These are phyloP conservation scores for Dorcus parallelipipedus DNA, from an alignment of 2,888 invertebrate genomes.

Conservation along the genomic window DNA sequence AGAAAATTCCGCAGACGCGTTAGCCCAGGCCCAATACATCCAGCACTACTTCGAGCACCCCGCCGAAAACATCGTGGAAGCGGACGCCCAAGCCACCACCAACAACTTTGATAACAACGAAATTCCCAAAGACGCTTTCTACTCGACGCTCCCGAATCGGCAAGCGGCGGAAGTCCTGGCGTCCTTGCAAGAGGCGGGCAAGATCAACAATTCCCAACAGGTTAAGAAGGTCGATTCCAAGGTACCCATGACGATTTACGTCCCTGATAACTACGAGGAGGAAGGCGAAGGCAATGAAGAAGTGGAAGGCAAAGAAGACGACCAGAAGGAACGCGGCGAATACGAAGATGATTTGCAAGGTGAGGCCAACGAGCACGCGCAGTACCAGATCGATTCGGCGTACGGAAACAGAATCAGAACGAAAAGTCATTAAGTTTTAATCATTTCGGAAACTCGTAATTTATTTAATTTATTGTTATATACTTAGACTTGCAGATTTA, in stretches of 20 bases:
- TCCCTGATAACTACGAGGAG: slow-evolving; percentile 39
- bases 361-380: background rate
- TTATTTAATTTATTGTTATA: background rate
- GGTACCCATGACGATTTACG: slow-evolving; percentile 56
- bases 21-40: slow-evolving; percentile 35
- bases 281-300: background rate
- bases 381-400: background rate
- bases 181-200: slow-evolving; percentile 57
- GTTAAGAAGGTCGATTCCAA: slow-evolving; percentile 41
- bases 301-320: slow-evolving; percentile 2
- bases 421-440: background rate
- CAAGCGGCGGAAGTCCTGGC: slow-evolving; percentile 61
- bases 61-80: slow-evolving; percentile 29
- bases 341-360: background rate
- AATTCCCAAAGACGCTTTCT: slow-evolving; percentile 8
- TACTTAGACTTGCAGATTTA: no score
- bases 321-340: background rate
- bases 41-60: slow-evolving; percentile 35
- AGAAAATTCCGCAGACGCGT: slow-evolving; percentile 16
- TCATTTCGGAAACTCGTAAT: background rate
- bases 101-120: background rate
- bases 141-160: slow-evolving; percentile 53
- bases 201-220: slow-evolving; percentile 45
- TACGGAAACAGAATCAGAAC: slow-evolving; percentile 8
- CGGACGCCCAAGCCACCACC: slow-evolving; percentile 31